Percentiles rank a stretch among this genome's conserved stretches.
Evolutionary conservation across 2,888 invertebrate genomes (phyloP).

Genomic region (Melieria omissa): DNA sequence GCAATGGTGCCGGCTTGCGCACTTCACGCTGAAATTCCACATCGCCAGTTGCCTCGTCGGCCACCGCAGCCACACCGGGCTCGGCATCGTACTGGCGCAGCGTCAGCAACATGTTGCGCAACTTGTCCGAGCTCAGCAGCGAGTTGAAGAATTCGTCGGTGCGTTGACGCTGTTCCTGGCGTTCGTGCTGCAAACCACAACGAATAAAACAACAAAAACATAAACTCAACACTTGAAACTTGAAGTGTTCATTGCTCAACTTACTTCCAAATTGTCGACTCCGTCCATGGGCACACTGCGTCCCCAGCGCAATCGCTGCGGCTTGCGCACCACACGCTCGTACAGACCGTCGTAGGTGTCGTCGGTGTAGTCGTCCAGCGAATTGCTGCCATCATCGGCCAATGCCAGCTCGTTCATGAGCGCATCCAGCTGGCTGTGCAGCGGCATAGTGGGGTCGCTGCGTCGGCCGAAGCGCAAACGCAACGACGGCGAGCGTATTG

Average conservation of each 20-base stretch:
- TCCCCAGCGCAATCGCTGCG: slow-evolving; percentile 58
- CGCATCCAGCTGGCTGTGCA: slow-evolving; percentile 55
- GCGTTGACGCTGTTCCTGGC: slow-evolving; percentile 36
- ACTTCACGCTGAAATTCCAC: slow-evolving; percentile 58
- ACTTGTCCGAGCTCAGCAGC: slow-evolving; percentile 50
- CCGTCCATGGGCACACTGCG: slow-evolving; percentile 50
- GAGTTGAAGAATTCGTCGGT: slow-evolving; percentile 47
- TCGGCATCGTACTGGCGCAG: slow-evolving; percentile 51
- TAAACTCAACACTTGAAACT: background rate
- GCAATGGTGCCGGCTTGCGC: slow-evolving; percentile 61
- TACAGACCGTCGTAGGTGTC: slow-evolving; percentile 42
- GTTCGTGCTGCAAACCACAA: slow-evolving; percentile 34
- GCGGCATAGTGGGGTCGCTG: slow-evolving; percentile 74
- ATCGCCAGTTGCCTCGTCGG: slow-evolving; percentile 40
- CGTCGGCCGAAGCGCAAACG: slow-evolving; percentile 82
- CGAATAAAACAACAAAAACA: background rate
- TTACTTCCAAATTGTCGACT: slow-evolving; percentile 43
- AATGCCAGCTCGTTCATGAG: slow-evolving; percentile 47
- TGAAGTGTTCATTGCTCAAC: slow-evolving; percentile 1
- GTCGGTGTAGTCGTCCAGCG: slow-evolving; percentile 27
- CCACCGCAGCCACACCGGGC: slow-evolving; percentile 26
- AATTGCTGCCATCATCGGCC: slow-evolving; percentile 13
- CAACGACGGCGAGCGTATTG: slow-evolving; percentile 80
- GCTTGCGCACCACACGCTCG: slow-evolving; percentile 55
- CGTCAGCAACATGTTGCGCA: slow-evolving; percentile 54